Evolutionary conservation across 2,888 invertebrate species (phyloP).

Genomic region (Dinocampus coccinellae): DNA sequence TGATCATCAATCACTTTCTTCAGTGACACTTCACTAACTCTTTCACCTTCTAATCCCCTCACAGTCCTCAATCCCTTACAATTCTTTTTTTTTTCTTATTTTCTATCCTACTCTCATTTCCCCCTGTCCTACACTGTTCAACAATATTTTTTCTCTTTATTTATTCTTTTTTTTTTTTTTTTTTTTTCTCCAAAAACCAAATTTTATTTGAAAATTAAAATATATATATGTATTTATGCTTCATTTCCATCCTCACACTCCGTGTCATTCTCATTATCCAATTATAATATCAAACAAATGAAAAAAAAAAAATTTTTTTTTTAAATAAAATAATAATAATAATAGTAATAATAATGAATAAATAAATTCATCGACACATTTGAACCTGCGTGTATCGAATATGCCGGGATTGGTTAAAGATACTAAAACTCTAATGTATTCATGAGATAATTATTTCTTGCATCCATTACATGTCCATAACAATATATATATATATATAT

Average conservation of each 20-base stretch:
- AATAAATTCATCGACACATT: constrained; percentile 10
- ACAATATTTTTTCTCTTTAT: too few species aligned
- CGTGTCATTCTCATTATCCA: too few species aligned
- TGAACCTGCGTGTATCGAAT: constrained; percentile 38
- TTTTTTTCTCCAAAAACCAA: too few species aligned
- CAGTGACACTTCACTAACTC: constrained; percentile 44
- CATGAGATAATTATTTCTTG: constrained; percentile 67
- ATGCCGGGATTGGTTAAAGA: constrained; percentile 42
- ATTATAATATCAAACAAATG: too few species aligned
- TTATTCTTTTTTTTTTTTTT: too few species aligned
- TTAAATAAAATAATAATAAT: too few species aligned
- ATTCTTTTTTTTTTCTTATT: constrained; percentile 9
- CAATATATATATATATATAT: not conserved
- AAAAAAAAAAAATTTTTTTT: not conserved
- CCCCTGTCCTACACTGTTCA: not conserved
- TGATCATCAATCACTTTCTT: constrained; percentile 64
- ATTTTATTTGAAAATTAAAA: too few species aligned
- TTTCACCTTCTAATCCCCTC: constrained; percentile 2
- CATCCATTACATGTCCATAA: constrained; percentile 55
- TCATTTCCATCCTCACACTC: too few species aligned
- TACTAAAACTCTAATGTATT: constrained; percentile 64
- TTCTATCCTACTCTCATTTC: not conserved
- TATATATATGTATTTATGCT: too few species aligned
- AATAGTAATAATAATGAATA: constrained; percentile 12
- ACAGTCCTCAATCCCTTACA: not conserved